Conservation (phyloP, 2,888 invertebrate genomes). For the Zele albiditarsus region DNA sequence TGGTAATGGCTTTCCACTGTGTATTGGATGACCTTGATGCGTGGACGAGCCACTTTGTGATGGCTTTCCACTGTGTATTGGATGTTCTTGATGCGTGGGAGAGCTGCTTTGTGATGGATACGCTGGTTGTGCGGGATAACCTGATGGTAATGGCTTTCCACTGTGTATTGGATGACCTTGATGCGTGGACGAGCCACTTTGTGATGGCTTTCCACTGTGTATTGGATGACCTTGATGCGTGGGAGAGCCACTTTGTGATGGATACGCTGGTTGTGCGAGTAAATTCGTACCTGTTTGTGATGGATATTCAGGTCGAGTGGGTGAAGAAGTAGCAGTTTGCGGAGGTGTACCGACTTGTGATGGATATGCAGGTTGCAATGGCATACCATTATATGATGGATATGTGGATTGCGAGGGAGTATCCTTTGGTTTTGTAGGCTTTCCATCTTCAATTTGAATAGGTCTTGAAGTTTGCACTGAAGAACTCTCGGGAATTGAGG, state of each 20-base stretch:
- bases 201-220: too few relatives aligned
- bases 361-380: conserved; percentile 34
- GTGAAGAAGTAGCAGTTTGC: conserved; percentile 54
- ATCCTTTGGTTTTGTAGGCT: conserved; percentile 36
- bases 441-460: conserved; percentile 38
- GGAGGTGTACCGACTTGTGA: conserved; percentile 33
- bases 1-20: too few relatives aligned
- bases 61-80: too few relatives aligned
- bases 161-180: conserved; percentile 50
- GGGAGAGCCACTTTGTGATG: conserved; percentile 57
- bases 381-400: conserved; percentile 13
- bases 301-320: conserved; percentile 55
- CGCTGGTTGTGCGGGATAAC: conserved; percentile 52
- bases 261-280: conserved; percentile 49
- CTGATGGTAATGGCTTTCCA: conserved; percentile 36
- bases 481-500: neutral
- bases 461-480: neutral
- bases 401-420: conserved; percentile 18
- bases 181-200: too few relatives aligned
- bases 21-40: too few relatives aligned
- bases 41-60: too few relatives aligned
- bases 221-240: conserved; percentile 35
- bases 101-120: conserved; percentile 53
- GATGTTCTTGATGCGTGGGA: conserved; percentile 49
- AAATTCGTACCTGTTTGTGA: conserved; percentile 40